Percentiles rank a stretch among this genome's conserved stretches.
phyloP scores from a whole-genome alignment of 2,113 vertebrate genomes.

The Beaufortia kweichowensis region DNA sequence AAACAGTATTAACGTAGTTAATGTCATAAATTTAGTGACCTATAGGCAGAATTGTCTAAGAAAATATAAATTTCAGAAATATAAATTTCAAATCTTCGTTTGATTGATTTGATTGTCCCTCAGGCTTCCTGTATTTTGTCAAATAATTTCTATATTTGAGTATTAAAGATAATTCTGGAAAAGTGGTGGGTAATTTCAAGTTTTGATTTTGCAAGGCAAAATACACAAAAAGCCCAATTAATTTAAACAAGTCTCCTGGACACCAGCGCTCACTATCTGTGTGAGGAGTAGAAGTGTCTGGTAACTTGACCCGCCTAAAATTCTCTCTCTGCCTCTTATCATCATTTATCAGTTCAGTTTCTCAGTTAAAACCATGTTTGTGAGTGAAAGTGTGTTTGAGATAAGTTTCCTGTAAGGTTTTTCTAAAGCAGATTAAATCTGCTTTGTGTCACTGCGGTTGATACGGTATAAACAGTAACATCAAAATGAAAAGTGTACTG shows the following conservation, averaged over 20 bases:
- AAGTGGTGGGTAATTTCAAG: neutral
- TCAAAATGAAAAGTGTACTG: slow-evolving; percentile 33
- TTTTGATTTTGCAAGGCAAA: neutral
- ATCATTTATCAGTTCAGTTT: slow-evolving; percentile 49
- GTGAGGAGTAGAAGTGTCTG: neutral
- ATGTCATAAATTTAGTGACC: too few relatives aligned
- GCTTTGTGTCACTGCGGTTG: slow-evolving; percentile 33
- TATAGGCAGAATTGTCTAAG: too few relatives aligned
- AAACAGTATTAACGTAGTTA: too few relatives aligned
- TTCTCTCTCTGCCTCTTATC: slow-evolving; percentile 50
- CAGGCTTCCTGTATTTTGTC: too few relatives aligned
- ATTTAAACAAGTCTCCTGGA: neutral
- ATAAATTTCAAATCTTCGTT: too few relatives aligned
- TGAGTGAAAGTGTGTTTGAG: slow-evolving; percentile 52
- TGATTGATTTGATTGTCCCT: too few relatives aligned
- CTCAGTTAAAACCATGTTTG: slow-evolving; percentile 33
- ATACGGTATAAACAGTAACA: slow-evolving; percentile 28
- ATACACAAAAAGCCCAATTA: neutral
- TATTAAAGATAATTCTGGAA: neutral
- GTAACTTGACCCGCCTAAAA: slow-evolving; percentile 59
- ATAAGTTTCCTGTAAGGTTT: slow-evolving; percentile 57
- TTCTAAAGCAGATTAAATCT: slow-evolving; percentile 59
- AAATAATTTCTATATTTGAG: too few relatives aligned
- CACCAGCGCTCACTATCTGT: neutral
- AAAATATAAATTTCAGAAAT: too few relatives aligned